Conservation (phyloP, 2,888 invertebrate species). For the Mallateleia sp. region DNA sequence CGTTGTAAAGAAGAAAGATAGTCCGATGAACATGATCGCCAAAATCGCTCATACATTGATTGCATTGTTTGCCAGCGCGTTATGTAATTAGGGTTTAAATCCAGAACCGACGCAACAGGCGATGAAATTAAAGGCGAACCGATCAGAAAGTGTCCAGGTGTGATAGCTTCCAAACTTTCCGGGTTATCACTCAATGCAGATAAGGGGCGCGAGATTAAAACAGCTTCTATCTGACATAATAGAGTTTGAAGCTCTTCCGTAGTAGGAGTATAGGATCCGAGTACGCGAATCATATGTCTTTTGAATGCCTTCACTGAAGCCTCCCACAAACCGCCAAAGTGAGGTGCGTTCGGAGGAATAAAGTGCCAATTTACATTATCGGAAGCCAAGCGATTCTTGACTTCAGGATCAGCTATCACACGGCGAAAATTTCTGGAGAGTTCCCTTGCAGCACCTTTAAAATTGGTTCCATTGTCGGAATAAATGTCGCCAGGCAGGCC, state of each 20-base stretch:
- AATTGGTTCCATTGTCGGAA: constrained; percentile 53
- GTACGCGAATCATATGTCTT: not conserved
- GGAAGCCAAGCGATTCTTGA: not conserved
- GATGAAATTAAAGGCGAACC: not conserved
- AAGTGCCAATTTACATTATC: constrained; percentile 6
- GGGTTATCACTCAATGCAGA: not conserved
- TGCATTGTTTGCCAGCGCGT: not conserved
- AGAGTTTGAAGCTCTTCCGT: not conserved
- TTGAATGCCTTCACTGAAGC: not conserved
- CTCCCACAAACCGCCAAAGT: constrained; percentile 1
- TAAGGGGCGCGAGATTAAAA: not conserved
- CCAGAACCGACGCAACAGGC: not conserved
- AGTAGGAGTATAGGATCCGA: not conserved
- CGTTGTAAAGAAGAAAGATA: not conserved
- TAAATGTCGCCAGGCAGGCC: constrained; percentile 53
- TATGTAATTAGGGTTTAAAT: not conserved
- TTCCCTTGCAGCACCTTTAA: constrained; percentile 43
- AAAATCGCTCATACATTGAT: not conserved
- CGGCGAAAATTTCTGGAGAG: not conserved
- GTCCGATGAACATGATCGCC: not conserved
- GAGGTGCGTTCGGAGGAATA: too few species aligned
- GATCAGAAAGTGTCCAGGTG: not conserved
- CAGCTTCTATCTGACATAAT: not conserved
- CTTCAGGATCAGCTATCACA: not conserved
- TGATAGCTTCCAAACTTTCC: not conserved